Conservation (phyloP, 2,888 invertebrate genomes). For the Terebella lapidaria region DNA sequence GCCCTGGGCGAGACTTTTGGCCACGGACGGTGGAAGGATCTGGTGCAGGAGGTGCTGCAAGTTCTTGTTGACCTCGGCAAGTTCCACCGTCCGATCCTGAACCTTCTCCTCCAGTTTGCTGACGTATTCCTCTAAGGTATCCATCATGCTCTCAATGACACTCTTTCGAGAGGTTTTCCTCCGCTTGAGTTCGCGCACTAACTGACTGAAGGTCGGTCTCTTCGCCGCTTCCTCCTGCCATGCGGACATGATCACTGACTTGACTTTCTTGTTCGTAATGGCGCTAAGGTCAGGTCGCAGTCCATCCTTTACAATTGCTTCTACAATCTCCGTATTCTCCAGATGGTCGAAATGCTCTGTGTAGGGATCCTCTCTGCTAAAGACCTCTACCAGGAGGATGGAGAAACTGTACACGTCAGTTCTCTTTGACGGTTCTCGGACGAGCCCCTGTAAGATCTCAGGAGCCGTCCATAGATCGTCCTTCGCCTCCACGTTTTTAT, state of each 20-base stretch:
- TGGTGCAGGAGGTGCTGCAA: slow-evolving; percentile 34
- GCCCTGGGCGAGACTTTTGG: slow-evolving; percentile 26
- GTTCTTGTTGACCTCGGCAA: slow-evolving; percentile 27
- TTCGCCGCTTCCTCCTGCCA: slow-evolving; percentile 32
- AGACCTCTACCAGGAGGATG: slow-evolving; percentile 30
- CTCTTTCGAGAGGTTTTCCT: slow-evolving; percentile 28
- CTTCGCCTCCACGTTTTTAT: background rate
- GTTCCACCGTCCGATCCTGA: slow-evolving; percentile 31
- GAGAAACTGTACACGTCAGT: slow-evolving; percentile 30
- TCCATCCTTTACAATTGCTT: background rate
- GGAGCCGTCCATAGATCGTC: background rate
- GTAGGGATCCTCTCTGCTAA: slow-evolving; percentile 30
- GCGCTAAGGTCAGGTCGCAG: slow-evolving; percentile 2
- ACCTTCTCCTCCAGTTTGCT: background rate
- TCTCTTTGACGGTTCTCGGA: slow-evolving; percentile 10
- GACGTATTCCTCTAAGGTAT: slow-evolving; percentile 43
- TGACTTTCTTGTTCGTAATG: background rate
- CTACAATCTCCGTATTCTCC: slow-evolving; percentile 20
- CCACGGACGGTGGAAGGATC: slow-evolving; percentile 34
- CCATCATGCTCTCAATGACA: slow-evolving; percentile 47
- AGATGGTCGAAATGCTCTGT: slow-evolving; percentile 15
- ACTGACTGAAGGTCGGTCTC: slow-evolving; percentile 28
- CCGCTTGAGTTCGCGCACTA: slow-evolving; percentile 15
- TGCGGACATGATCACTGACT: slow-evolving; percentile 29
- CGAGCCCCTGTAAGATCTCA: background rate